Conservation (phyloP, 2,113 vertebrate species). For the Siniperca chuatsi region DNA sequence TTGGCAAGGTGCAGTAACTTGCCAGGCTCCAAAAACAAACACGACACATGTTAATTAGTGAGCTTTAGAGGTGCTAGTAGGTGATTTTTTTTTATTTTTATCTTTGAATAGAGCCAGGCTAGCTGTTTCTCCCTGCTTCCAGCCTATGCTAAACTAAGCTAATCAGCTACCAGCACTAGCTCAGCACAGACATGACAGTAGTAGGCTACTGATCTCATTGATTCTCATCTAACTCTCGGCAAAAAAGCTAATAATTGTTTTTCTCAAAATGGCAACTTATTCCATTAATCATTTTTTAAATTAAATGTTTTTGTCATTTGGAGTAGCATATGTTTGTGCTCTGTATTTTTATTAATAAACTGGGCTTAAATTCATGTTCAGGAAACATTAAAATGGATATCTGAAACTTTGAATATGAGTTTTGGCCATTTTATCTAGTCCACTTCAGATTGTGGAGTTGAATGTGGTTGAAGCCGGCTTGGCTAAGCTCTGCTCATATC, state of each 20-base stretch:
- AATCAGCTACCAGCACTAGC: too few relatives aligned
- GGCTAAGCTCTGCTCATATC: slow-evolving; percentile 1
- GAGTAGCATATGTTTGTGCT: not conserved
- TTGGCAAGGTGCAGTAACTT: too few relatives aligned
- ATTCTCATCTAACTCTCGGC: too few relatives aligned
- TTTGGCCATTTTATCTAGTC: not conserved
- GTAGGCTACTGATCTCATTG: not conserved
- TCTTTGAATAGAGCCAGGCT: too few relatives aligned
- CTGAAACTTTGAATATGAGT: not conserved
- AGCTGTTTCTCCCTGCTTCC: too few relatives aligned
- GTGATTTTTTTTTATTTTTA: too few relatives aligned
- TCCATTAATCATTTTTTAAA: not conserved
- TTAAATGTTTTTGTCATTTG: not conserved
- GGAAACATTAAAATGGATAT: not conserved
- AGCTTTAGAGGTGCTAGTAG: too few relatives aligned
- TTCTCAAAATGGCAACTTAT: not conserved
- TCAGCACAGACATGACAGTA: not conserved
- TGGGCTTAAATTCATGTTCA: not conserved
- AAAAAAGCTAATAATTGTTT: not conserved
- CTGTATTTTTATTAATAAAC: not conserved
- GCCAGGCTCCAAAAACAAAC: too few relatives aligned
- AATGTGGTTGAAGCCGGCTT: not conserved
- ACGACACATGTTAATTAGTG: too few relatives aligned
- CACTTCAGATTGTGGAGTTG: not conserved
- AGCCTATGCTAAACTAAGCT: too few relatives aligned